Evolutionary conservation across 2,888 invertebrate species (phyloP).

Genomic region (Lissocephala sabroskyi): DNA sequence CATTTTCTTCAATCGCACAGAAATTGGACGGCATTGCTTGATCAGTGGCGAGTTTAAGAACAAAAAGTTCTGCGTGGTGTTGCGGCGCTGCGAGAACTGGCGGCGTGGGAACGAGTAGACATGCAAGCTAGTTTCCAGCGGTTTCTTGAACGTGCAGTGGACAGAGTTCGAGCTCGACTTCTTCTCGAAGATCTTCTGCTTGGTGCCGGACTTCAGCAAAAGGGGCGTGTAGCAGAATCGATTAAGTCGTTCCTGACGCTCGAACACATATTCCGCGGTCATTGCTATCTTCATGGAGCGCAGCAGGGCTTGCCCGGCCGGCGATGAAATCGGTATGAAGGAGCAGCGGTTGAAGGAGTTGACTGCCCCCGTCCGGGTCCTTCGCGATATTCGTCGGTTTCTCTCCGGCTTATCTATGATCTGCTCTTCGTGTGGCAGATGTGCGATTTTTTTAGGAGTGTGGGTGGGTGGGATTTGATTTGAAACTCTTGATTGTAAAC

Average conservation of each 20-base stretch:
- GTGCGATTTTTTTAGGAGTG: slow-evolving; percentile 30
- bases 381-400: slow-evolving; percentile 68
- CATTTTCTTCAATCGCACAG: slow-evolving; percentile 69
- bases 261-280: slow-evolving; percentile 72
- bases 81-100: slow-evolving; percentile 66
- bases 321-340: slow-evolving; percentile 75
- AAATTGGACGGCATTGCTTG: slow-evolving; percentile 71
- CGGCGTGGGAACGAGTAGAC: slow-evolving; percentile 70
- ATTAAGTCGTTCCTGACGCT: slow-evolving; percentile 74
- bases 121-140: slow-evolving; percentile 63
- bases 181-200: slow-evolving; percentile 67
- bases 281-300: slow-evolving; percentile 73
- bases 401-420: slow-evolving; percentile 45
- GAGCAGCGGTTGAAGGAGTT: slow-evolving; percentile 73
- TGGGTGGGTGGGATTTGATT: slow-evolving; percentile 24
- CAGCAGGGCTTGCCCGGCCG: slow-evolving; percentile 73
- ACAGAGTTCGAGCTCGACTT: slow-evolving; percentile 46
- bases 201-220: slow-evolving; percentile 51
- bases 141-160: slow-evolving; percentile 68
- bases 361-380: slow-evolving; percentile 73
- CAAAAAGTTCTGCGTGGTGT: slow-evolving; percentile 64
- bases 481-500: slow-evolving; percentile 57
- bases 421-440: slow-evolving; percentile 26
- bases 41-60: slow-evolving; percentile 69
- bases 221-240: slow-evolving; percentile 73